Evolutionary conservation across 2,113 vertebrate species (phyloP).

Genomic region (Indicator maculatus): DNA sequence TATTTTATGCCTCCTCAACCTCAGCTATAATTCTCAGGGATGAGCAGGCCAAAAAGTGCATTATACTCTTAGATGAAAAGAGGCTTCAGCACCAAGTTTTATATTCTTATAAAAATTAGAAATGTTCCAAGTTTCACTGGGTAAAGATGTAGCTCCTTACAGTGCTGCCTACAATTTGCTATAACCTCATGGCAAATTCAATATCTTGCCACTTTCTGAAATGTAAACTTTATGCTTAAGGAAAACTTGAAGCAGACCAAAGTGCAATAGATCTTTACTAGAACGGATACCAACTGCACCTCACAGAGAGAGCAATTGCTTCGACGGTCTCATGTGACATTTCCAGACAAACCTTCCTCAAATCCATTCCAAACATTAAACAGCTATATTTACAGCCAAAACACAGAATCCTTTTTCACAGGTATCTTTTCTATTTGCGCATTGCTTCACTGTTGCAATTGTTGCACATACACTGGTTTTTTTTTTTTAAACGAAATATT

Average conservation of each 20-base stretch:
- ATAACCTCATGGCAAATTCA: neutral
- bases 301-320: neutral
- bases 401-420: neutral
- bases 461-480: neutral
- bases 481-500: neutral
- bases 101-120: constrained; percentile 47
- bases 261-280: constrained; percentile 43
- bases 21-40: neutral
- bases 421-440: neutral
- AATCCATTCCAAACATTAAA: neutral
- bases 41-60: neutral
- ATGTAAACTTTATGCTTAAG: constrained; percentile 26
- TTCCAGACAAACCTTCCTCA: constrained; percentile 31
- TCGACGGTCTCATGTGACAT: neutral
- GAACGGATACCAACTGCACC: neutral
- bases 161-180: neutral
- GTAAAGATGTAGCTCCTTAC: neutral
- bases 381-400: neutral
- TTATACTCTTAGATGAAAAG: constrained; percentile 26
- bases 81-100: constrained; percentile 35
- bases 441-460: neutral
- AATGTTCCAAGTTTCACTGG: neutral
- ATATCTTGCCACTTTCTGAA: constrained; percentile 20
- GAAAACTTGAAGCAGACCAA: constrained; percentile 46
- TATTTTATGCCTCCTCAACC: neutral